Base-by-base conservation (phyloP, 2,888 invertebrate genomes). In the Troglohyphantes excavatus region DNA sequence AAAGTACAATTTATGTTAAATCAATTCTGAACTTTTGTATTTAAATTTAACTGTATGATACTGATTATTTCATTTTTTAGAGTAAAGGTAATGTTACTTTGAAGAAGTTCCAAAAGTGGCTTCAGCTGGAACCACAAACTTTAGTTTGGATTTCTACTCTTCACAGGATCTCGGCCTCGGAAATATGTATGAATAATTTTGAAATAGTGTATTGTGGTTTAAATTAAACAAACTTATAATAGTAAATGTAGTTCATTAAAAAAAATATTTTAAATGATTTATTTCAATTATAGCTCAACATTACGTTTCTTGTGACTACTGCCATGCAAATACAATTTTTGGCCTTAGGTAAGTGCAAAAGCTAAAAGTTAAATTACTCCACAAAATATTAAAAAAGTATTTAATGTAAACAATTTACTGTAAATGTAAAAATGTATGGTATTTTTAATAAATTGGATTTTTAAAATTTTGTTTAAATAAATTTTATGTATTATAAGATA, bases 41-140 rank as follows among this genome's bases (percentile, higher is more conserved):
- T 63, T 91, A 65, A 65, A 76, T 39, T 26, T 76, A 59, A 70
- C 81, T 27, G 65, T 70, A 90, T 91, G 65, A 72, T 81, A 90
- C 21, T 81, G 39, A 6, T 86, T 76, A 76, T 78, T 46, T 75
- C 39, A 72, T 26, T 33, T 53, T 78, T 90, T 67, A n/a, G 96
- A 96, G 23, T 95, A 88, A 95, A 93, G 94, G 96, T 9, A 96
- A 96, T 21, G 94, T 96, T 65, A 95, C 95, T 65, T 95, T 96
- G 92, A 95, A 95, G 75, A 94, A 94, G 17, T 96, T 96, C 91
- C 95, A 96, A 9, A 93, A 94, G 90, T 97, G 97, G 97, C 94
- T 96, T 70, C 94, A 95, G 92, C 94, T 94, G 29, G 95, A 95
- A 90, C 95, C 95, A 11, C 95, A 95, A 91, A 94, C 95, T 53